Conservation (phyloP, 2,888 invertebrate species). For the Euproctis similis region DNA sequence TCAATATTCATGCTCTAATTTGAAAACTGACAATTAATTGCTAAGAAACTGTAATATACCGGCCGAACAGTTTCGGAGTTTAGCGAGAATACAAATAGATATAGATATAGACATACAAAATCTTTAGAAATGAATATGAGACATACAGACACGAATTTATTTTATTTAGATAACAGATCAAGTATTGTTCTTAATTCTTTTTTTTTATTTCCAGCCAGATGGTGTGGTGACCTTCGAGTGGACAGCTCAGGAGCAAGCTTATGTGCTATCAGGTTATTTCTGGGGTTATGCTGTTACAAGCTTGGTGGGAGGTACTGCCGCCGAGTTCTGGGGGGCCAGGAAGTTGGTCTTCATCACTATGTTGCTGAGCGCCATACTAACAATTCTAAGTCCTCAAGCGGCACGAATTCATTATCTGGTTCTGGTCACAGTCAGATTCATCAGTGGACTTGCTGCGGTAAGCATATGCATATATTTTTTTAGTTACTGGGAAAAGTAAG, state of each 20-base stretch:
- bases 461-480: too few relatives aligned
- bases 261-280: slow-evolving; percentile 76
- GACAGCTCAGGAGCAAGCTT: slow-evolving; percentile 78
- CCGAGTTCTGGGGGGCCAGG: slow-evolving; percentile 79
- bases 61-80: too few relatives aligned
- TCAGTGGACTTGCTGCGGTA: slow-evolving; percentile 79
- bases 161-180: too few relatives aligned
- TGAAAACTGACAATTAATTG: too few relatives aligned
- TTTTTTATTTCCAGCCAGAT: slow-evolving; percentile 41
- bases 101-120: too few relatives aligned
- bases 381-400: slow-evolving; percentile 77
- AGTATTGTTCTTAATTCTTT: too few relatives aligned
- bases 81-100: too few relatives aligned
- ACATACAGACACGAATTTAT: too few relatives aligned
- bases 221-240: slow-evolving; percentile 67
- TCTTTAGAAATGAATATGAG: too few relatives aligned
- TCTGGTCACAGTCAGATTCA: slow-evolving; percentile 74
- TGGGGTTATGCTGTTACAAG: slow-evolving; percentile 79
- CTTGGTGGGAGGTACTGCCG: slow-evolving; percentile 77
- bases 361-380: slow-evolving; percentile 71
- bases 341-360: slow-evolving; percentile 75
- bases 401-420: slow-evolving; percentile 75
- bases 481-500: too few relatives aligned
- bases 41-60: too few relatives aligned
- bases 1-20: too few relatives aligned